Conservation (phyloP, 1,140 invertebrate genomes). For the Holotrichia oblita region DNA sequence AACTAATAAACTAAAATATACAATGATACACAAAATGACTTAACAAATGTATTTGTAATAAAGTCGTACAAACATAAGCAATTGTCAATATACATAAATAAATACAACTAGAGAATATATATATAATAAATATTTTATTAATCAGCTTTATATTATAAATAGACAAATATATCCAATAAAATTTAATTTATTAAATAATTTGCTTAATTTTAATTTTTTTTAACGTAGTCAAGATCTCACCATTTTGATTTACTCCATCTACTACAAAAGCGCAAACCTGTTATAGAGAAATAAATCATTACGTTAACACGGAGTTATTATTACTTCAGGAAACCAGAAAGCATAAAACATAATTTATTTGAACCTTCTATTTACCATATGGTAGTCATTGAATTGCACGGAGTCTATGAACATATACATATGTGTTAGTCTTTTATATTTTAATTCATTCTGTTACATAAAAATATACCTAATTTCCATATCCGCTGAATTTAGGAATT, state of each 20-base stretch:
- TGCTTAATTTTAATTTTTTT: neutral
- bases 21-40: no score
- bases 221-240: neutral
- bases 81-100: no score
- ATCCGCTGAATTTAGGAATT: neutral
- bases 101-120: no score
- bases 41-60: no score
- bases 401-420: neutral
- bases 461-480: neutral
- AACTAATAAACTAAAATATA: no score
- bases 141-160: no score
- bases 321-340: constrained; percentile 7
- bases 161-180: neutral
- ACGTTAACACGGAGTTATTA: neutral
- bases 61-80: no score
- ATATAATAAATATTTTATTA: no score
- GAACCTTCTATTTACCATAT: neutral
- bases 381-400: neutral
- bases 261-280: neutral
- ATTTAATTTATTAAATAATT: neutral
- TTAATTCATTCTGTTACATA: neutral
- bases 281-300: neutral
- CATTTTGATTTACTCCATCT: neutral
- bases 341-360: neutral
- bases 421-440: neutral